Evolutionary conservation across 1,140 invertebrate genomes (phyloP), one percentile per base, ranked within the genome.

Genomic region (Drosophila repleta): DNA sequence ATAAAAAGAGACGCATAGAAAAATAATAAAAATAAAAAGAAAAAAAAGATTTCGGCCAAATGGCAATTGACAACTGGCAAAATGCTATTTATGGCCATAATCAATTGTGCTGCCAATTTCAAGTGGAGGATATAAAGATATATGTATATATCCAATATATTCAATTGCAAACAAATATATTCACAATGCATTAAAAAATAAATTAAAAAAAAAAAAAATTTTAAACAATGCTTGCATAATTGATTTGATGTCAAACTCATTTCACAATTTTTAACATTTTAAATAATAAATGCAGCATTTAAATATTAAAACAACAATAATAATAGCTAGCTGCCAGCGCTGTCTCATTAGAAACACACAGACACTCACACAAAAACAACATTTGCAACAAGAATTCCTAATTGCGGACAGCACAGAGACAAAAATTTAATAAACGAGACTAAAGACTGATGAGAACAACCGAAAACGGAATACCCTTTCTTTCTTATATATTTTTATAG

Each of bases 41-140:
- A 0, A 24, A 41, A 32, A 24, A 52, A 52, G 60, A 79, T 76
- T 65, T 48, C 32, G 52, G 32, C 75, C 63, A 73, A 73, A 70
- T 74, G 69, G 56, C 82, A 82, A 75, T 62, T 80, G 68, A 52
- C 81, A 84, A 60, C 62, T 73, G 61, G 73, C 74, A 78, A 87
- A 35, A 85, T 75, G 81, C 81, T 85, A 78, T 87, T 87, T 85
- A 85, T 85, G 82, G 81, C 74, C 69, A 87, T 35, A 87, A 71
- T 51, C 53, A 57, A 71, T 48, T 49, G 62, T n/a, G 58, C 32
- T 67, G 39, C 37, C 51, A 67, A 41, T 53, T 62, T 37, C n/a
- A 21, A 56, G 29, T 57, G 51, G 17, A 39, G 51, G 17, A 39
- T 35, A 37, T 53, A 39, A 29, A 21, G n/a, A 15, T 32, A 26